A percentile compares a stretch with the other conserved stretches of the same genome.
Evolutionary conservation across 2,113 vertebrate species (phyloP).

Genomic region (Rhabdornis inornatus): DNA sequence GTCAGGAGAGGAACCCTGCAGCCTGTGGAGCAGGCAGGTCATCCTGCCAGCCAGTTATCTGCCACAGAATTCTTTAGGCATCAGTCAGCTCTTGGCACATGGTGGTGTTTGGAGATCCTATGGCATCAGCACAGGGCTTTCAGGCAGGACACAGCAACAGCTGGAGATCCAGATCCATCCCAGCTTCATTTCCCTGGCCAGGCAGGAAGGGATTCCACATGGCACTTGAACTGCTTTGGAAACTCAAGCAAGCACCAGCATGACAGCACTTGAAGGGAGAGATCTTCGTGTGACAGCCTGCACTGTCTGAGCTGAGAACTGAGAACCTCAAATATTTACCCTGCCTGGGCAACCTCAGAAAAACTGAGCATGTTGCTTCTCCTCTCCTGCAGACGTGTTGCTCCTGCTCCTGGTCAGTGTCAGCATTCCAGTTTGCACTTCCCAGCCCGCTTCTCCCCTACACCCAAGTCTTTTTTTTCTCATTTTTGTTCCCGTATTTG

Average conservation of each 20-base stretch:
- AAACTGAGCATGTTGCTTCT: not conserved
- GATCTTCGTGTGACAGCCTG: not conserved
- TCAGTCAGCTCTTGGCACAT: not conserved
- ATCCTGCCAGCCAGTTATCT: not conserved
- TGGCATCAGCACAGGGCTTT: not conserved
- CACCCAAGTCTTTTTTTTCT: not conserved
- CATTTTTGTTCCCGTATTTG: not conserved
- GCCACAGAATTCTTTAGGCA: not conserved
- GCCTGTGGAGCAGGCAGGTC: not conserved
- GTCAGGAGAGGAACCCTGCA: not conserved
- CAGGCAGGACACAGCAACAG: not conserved
- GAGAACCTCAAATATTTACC: not conserved
- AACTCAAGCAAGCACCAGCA: not conserved
- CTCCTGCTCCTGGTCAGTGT: not conserved
- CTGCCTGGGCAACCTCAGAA: not conserved
- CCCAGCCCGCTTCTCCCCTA: not conserved
- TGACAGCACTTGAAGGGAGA: rapidly evolving
- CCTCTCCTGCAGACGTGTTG: not conserved
- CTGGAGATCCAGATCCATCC: not conserved
- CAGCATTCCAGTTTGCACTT: not conserved
- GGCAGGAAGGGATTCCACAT: not conserved
- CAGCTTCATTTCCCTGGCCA: not conserved
- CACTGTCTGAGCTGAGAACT: not conserved
- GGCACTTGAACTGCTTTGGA: not conserved
- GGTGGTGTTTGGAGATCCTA: not conserved